Evolutionary conservation across 2,888 invertebrate species (phyloP).

Genomic region (Lysandra bellargus): DNA sequence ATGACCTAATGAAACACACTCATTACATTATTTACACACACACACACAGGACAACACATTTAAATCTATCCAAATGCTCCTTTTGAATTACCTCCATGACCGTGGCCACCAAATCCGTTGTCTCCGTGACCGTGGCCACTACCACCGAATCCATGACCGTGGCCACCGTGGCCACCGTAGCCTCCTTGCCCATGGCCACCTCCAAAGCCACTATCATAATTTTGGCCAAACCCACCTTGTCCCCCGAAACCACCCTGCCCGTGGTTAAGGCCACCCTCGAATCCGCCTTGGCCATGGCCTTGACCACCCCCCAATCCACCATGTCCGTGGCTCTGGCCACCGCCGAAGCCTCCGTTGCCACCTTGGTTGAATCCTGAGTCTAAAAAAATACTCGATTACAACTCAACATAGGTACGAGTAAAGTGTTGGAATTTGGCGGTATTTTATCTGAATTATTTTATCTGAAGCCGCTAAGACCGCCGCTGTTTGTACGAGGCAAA

Average conservation of each 20-base stretch:
- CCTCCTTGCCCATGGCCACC: slow-evolving; percentile 29
- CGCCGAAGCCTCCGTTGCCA: slow-evolving; percentile 35
- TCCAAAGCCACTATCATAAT: slow-evolving; percentile 32
- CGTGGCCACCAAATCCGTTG: neutral
- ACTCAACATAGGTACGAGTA: too few species aligned
- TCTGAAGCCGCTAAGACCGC: too few species aligned
- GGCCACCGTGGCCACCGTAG: slow-evolving; percentile 20
- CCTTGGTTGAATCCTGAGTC: slow-evolving; percentile 24
- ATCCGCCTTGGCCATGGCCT: slow-evolving; percentile 31
- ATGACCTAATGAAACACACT: too few species aligned
- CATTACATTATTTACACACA: neutral
- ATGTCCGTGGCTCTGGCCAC: slow-evolving; percentile 18
- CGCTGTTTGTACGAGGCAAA: too few species aligned
- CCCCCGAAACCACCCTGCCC: slow-evolving; percentile 34
- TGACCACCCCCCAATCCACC: slow-evolving; percentile 28
- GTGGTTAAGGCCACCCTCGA: slow-evolving; percentile 24
- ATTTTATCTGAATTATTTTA: too few species aligned
- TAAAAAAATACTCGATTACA: neutral
- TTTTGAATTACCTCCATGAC: neutral
- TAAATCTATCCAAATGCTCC: neutral
- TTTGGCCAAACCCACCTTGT: slow-evolving; percentile 38
- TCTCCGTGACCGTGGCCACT: neutral
- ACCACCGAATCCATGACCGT: neutral
- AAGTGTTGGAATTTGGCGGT: too few species aligned
- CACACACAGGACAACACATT: neutral